Evolutionary conservation across 2,888 invertebrate species (phyloP).

Genomic region (Caenorhabditis sp.): DNA sequence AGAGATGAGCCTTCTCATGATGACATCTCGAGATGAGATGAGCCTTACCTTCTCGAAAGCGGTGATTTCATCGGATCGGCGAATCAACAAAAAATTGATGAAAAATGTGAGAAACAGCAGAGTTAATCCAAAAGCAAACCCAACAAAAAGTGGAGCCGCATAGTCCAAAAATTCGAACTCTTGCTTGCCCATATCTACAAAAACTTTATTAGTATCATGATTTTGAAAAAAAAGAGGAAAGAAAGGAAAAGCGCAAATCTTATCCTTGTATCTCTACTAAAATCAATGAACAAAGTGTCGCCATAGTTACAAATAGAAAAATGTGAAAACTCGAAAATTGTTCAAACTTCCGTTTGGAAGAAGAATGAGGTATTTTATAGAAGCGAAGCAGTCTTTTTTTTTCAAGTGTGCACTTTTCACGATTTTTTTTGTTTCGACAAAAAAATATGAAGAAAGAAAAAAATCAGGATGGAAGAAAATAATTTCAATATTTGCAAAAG

Average conservation of each 20-base stretch:
- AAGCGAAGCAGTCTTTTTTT: too few relatives aligned
- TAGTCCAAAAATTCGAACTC: constrained; percentile 39
- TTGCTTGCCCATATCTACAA: constrained; percentile 37
- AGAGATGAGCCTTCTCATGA: too few relatives aligned
- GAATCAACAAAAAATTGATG: constrained; percentile 45
- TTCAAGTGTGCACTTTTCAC: too few relatives aligned
- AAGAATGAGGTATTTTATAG: too few relatives aligned
- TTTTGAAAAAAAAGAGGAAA: background rate
- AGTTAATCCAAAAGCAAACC: constrained; percentile 34
- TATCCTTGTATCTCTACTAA: background rate
- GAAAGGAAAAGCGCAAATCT: background rate
- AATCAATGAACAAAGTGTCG: constrained; percentile 1
- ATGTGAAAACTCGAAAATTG: background rate
- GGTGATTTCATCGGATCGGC: constrained; percentile 45
- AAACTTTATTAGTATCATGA: constrained; percentile 23
- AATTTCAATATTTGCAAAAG: too few relatives aligned
- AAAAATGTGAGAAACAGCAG: constrained; percentile 40
- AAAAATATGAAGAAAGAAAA: too few relatives aligned
- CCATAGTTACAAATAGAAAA: background rate
- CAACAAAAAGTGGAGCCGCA: constrained; percentile 34
- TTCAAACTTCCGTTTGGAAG: too few relatives aligned
- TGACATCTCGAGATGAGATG: too few relatives aligned
- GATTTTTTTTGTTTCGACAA: too few relatives aligned
- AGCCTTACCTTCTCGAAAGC: constrained; percentile 45
- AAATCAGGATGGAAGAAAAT: too few relatives aligned